These are phyloP conservation scores for Rhagonycha lutea DNA, from an alignment of 2,888 invertebrate species.

Conservation along the genomic window DNA sequence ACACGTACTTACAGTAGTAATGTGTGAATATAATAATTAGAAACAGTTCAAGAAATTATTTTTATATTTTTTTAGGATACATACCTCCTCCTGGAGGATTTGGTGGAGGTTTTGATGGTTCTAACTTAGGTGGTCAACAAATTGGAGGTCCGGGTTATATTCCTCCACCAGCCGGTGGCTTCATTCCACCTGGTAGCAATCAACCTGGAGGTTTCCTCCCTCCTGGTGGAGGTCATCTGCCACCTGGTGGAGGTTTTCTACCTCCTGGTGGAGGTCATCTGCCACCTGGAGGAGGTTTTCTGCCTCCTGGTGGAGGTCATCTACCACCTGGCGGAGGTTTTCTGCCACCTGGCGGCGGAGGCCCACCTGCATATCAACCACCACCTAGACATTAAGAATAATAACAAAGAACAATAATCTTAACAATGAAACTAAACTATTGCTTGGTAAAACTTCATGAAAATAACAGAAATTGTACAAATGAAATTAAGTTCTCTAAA, in stretches of 20 bases:
- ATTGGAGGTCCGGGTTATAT: neutral
- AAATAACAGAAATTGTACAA: too few species aligned
- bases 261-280: neutral
- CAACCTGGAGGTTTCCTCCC: neutral
- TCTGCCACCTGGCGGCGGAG: neutral
- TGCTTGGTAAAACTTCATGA: too few species aligned
- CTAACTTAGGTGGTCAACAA: neutral
- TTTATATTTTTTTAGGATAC: too few species aligned
- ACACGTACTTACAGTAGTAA: too few species aligned
- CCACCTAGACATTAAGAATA: too few species aligned
- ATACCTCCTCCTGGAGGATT: neutral
- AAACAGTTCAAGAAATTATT: too few species aligned
- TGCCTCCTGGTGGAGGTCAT: neutral
- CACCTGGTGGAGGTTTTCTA: neutral
- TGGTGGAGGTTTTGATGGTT: neutral
- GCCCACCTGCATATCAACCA: too few species aligned
- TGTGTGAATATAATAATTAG: too few species aligned
- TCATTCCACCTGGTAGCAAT: neutral
- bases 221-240: too few species aligned
- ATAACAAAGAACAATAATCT: too few species aligned
- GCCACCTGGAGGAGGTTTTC: neutral
- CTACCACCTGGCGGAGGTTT: neutral
- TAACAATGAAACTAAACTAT: too few species aligned
- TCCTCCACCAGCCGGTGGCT: neutral
- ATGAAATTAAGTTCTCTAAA: too few species aligned